Base-by-base conservation (phyloP, 1,140 invertebrate species). In the Venturia canescens region DNA sequence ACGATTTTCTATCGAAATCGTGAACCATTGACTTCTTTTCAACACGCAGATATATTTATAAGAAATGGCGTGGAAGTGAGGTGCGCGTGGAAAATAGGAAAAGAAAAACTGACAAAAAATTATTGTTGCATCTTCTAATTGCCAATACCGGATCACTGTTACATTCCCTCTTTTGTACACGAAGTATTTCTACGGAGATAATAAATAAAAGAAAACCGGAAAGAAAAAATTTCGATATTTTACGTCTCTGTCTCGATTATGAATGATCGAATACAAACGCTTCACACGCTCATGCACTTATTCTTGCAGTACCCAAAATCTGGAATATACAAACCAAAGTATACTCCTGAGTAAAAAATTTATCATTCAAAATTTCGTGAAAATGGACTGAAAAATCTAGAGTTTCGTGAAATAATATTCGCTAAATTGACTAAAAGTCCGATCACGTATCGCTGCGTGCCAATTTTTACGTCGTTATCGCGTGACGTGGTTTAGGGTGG, bases 111-210 rank as follows among this genome's bases (percentile, higher is more conserved):
- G 74, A 31, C 76, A 44, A 48, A 76, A 81, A 83, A 86, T 67
- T 67, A 74, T 83, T 86, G 84, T 87, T 87, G 80, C 29, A 76
- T 78, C 48, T 81, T 67, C 67, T 86, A 81, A 85, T 87, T 87
- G 84, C 83, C 82, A 84, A 86, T 86, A 82, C 83, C 67, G 80
- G 83, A 80, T 86, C 79, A 84, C 84, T 88, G 87, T 88, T 88
- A 89, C 90, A 90, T 90, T 91, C 89, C 90, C 83, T 86, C 89
- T 91, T 69, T 81, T 90, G 79, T 87, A 90, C 83, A 80, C 63
- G 57, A 84, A 66, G 44, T 67, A 84, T 90, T 89, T 90, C 77
- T 89, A 88, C 80, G 78, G 82, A 81, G 77, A 79, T 79, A 79
- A 80, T 78, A 81, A 86, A 85, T 84, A 86, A 86, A 81, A 78